Conservation (phyloP, 2,797 vertebrate genomes). For the Cryptoblepharus egeriae region DNA sequence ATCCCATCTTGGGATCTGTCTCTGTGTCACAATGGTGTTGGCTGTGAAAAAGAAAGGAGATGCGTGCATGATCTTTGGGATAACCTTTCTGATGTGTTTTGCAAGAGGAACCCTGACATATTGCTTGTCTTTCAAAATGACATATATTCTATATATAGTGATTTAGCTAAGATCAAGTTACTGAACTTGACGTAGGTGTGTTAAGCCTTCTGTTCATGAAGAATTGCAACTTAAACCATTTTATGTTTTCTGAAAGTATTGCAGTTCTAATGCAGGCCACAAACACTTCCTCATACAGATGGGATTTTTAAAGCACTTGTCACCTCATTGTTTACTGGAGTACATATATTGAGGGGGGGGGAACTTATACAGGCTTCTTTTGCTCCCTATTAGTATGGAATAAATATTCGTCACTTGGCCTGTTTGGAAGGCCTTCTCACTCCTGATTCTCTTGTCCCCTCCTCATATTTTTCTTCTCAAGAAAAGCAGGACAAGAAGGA, state of each 20-base stretch:
- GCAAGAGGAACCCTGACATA: not conserved
- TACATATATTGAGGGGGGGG: slow-evolving; percentile 26
- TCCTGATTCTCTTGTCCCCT: slow-evolving; percentile 53
- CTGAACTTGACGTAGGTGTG: not conserved
- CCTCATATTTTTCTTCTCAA: slow-evolving; percentile 63
- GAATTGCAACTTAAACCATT: not conserved
- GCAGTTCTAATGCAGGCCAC: not conserved
- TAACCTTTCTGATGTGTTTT: not conserved
- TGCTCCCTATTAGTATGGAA: not conserved
- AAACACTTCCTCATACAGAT: not conserved
- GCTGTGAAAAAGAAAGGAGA: not conserved
- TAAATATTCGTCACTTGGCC: slow-evolving; percentile 4
- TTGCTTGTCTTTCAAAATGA: not conserved
- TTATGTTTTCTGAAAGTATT: not conserved
- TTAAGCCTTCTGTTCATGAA: not conserved
- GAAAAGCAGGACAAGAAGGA: too few relatives aligned
- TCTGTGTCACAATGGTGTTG: too few relatives aligned
- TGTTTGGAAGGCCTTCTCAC: slow-evolving; percentile 34
- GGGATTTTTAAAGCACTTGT: slow-evolving; percentile 31
- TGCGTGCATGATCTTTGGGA: not conserved
- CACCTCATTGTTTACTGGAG: slow-evolving; percentile 32
- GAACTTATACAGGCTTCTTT: slow-evolving; percentile 21
- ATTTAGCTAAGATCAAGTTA: not conserved
- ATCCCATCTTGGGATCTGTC: too few relatives aligned
- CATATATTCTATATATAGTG: not conserved